phyloP scores from a whole-genome alignment of 2,797 vertebrate species.

The Neosalanx taihuensis region DNA sequence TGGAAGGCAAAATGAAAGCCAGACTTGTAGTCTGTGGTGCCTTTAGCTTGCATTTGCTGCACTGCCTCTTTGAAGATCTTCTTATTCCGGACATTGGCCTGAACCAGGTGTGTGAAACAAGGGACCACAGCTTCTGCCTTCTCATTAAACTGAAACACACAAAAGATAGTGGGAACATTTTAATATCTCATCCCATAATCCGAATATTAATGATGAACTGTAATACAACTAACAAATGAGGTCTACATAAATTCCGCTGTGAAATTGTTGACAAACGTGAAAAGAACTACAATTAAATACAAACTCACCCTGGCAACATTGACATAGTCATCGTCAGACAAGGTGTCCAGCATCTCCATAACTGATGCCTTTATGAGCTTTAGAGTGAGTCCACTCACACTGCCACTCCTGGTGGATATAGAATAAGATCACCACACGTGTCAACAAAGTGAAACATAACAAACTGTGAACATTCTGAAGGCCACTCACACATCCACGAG shows the following conservation, averaged over 20 bases:
- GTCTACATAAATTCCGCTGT: not conserved
- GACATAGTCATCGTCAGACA: constrained; percentile 96
- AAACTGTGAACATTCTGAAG: not conserved
- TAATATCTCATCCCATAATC: too few species aligned
- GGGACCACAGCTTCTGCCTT: constrained; percentile 96
- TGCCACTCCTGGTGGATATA: constrained; percentile 83
- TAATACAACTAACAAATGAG: not conserved
- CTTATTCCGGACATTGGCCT: constrained; percentile 97
- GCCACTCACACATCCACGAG: constrained; percentile 96
- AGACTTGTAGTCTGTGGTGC: constrained; percentile 97
- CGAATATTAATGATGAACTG: not conserved
- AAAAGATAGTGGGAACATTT: constrained; percentile 9
- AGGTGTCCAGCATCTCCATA: constrained; percentile 94
- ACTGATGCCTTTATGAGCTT: constrained; percentile 98
- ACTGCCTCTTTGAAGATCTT: constrained; percentile 97
- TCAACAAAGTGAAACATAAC: not conserved
- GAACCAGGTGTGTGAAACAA: constrained; percentile 95
- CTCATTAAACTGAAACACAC: constrained; percentile 86
- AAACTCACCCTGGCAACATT: constrained; percentile 90
- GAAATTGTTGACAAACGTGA: not conserved
- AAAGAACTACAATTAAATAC: constrained; percentile 4
- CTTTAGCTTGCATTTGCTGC: constrained; percentile 94
- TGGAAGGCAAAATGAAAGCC: constrained; percentile 97
- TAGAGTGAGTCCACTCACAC: constrained; percentile 93
- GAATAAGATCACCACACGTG: constrained; percentile 4